Conservation (phyloP, 2,888 invertebrate genomes). For the Brachylomia viminalis region DNA sequence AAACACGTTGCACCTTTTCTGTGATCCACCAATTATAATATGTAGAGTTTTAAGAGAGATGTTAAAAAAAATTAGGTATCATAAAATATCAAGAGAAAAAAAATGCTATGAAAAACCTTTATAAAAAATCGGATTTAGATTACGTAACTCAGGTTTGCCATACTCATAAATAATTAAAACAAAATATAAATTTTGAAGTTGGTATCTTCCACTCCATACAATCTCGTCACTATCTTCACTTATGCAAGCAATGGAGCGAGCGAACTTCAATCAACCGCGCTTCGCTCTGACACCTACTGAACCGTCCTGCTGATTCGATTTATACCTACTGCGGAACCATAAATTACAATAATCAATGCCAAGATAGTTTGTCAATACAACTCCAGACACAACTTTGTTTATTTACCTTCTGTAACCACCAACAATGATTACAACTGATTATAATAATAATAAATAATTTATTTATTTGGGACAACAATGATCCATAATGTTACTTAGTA, state of each 20-base stretch:
- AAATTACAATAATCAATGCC: conserved; percentile 50
- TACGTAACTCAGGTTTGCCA: too few relatives aligned
- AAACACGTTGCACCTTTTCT: too few relatives aligned
- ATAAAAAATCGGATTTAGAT: too few relatives aligned
- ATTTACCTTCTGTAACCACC: background rate
- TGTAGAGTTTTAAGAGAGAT: too few relatives aligned
- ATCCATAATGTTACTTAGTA: too few relatives aligned
- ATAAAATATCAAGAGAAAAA: too few relatives aligned
- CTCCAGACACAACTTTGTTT: background rate
- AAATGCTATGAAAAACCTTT: too few relatives aligned
- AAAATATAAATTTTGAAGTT: background rate
- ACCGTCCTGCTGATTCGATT: conserved; percentile 77
- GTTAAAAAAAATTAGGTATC: too few relatives aligned
- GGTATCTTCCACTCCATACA: conserved; percentile 63
- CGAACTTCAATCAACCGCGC: conserved; percentile 76
- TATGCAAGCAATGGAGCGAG: conserved; percentile 60
- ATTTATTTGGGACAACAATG: too few relatives aligned
- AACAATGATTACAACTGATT: background rate
- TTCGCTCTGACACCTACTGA: conserved; percentile 73
- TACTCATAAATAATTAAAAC: background rate
- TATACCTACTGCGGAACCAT: conserved; percentile 31
- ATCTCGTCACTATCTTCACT: conserved; percentile 47
- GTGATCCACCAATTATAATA: too few relatives aligned
- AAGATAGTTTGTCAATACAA: conserved; percentile 9
- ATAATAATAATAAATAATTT: too few relatives aligned